Conservation (phyloP, 2,113 vertebrate species). For the Catharus bicknelli region DNA sequence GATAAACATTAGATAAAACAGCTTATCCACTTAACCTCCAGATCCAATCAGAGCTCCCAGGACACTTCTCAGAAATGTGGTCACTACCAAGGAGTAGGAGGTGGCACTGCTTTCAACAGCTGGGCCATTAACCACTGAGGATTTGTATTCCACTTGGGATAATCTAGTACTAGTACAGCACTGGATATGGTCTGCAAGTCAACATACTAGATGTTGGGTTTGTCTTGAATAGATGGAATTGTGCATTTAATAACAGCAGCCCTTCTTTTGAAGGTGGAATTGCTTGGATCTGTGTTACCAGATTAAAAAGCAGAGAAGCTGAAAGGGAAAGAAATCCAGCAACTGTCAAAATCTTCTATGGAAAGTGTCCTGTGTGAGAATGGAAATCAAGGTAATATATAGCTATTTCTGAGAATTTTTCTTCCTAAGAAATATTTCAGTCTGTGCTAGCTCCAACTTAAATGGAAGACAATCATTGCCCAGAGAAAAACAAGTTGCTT, state of each 20-base stretch:
- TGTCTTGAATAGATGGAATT: neutral
- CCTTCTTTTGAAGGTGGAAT: neutral
- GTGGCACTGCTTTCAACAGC: neutral
- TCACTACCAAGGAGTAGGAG: neutral
- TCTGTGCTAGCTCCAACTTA: neutral
- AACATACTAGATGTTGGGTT: neutral
- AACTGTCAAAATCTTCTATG: neutral
- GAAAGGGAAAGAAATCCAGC: neutral
- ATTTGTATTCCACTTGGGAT: neutral
- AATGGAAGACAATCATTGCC: neutral
- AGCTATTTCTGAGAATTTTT: neutral
- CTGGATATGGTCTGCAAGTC: neutral
- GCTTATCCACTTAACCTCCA: neutral
- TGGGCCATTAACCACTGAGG: accelerated
- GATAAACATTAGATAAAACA: neutral
- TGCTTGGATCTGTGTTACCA: neutral
- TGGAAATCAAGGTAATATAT: neutral
- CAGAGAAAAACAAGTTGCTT: neutral
- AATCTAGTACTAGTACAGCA: neutral
- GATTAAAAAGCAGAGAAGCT: neutral
- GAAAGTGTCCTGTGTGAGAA: neutral
- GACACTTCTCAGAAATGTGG: neutral
- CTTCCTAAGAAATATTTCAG: neutral
- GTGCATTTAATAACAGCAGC: neutral
- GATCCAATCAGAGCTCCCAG: neutral